A percentile compares a stretch with the other conserved stretches of the same genome.
Evolutionary conservation across 2,113 vertebrate genomes (phyloP).

Genomic region (Asarcornis scutulata): DNA sequence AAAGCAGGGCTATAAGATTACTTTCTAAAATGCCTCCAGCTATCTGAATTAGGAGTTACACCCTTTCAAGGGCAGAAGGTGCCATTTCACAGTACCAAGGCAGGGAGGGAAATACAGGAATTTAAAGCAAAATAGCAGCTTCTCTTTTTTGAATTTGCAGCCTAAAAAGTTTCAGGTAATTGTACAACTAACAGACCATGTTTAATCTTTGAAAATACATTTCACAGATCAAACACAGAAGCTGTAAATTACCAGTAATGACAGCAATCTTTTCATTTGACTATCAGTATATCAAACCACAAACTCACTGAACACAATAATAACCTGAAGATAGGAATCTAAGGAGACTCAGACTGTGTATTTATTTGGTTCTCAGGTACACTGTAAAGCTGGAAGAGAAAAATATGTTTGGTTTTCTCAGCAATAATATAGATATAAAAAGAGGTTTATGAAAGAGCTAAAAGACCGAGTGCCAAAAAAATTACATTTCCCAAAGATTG

Average conservation of each 20-base stretch:
- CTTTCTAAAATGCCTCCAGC: constrained; percentile 28
- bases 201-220: constrained; percentile 11
- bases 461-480: not conserved
- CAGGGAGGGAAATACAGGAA: not conserved
- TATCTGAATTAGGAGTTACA: not conserved
- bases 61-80: not conserved
- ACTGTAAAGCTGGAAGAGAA: not conserved
- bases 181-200: constrained; percentile 17
- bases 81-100: not conserved
- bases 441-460: not conserved
- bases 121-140: constrained; percentile 19
- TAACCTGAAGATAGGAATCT: constrained; percentile 32
- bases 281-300: constrained; percentile 58
- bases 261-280: constrained; percentile 43
- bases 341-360: not conserved
- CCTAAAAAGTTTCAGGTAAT: constrained; percentile 31
- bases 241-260: constrained; percentile 54
- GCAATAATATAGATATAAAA: not conserved
- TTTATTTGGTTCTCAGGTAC: constrained; percentile 34
- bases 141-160: constrained; percentile 14
- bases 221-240: constrained; percentile 48
- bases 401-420: constrained; percentile 36
- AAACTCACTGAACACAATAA: constrained; percentile 31
- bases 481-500: not conserved
- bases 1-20: constrained; percentile 22